Base-by-base conservation (phyloP, 1,140 invertebrate species). In the Drosophila setifemur region DNA sequence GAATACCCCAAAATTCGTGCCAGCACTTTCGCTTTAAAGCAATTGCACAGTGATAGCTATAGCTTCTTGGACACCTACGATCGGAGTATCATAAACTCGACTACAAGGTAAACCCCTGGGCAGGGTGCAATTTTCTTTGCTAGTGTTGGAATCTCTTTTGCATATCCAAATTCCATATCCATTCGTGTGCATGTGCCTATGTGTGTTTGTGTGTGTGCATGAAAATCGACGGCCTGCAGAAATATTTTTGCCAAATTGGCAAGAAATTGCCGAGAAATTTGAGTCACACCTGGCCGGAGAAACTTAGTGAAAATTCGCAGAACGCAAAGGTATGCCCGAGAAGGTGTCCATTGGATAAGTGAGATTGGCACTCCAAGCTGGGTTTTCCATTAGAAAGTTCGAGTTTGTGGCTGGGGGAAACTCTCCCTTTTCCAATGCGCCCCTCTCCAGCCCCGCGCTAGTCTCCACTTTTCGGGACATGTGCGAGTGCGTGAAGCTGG, bases 171-270 rank as follows among this genome's bases (percentile, higher is more conserved):
- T 63, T 86, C 49, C 66, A 66, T 61, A 64, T 48, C 61, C 48
- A 60, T 60, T 40, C 45, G 16, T 25, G n/a, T 33, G 43, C 43
- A 48, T 63, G 68, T 44, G 72, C 49, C 64, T 40, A 52, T 42
- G 69, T 40, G 66, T 63, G 68, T 44, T 67, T 54, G 70, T 40
- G 58, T 42, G 69, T 40, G 66, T 74, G 63, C 49, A 43, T 58
- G 69, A 55, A 85, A 73, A 85, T 60, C 58, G 48, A 55, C 48
- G 35, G 33, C 25, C n/a, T 68, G 66, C 57, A 64, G 57, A 64
- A 69, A 23, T 44, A 29, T 72, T 76, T 85, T 86, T 86, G 81
- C 81, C 82, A 86, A 86, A 61, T 86, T 81, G 81, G 81, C 82
- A 86, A 66, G 18, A 67, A 40, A 53, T 67, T 74, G 14, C 18